These are phyloP conservation scores for Electrophaes corylata DNA, from an alignment of 2,888 invertebrate genomes.

Conservation along the genomic window DNA sequence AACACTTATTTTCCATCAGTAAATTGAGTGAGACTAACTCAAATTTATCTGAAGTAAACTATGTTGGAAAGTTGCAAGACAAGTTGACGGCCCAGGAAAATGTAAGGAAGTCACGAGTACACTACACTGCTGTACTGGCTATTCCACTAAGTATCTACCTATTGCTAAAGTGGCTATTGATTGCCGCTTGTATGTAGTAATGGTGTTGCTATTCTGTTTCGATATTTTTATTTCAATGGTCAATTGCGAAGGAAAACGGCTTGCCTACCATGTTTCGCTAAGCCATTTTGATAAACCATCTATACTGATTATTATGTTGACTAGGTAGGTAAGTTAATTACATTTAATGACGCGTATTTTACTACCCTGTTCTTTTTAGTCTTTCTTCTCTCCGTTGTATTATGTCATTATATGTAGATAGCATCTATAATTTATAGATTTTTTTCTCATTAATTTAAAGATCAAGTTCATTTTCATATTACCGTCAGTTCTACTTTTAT, in stretches of 20 bases:
- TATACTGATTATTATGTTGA: too few species aligned
- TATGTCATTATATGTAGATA: too few species aligned
- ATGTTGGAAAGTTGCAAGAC: conserved; percentile 74
- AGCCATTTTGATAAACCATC: too few species aligned
- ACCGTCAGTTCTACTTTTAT: background rate
- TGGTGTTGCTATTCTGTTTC: conserved; percentile 40
- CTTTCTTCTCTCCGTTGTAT: background rate
- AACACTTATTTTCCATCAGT: conserved; percentile 21
- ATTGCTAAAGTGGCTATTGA: conserved; percentile 59
- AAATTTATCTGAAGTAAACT: conserved; percentile 35
- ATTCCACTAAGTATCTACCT: conserved; percentile 57
- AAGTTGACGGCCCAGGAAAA: conserved; percentile 62
- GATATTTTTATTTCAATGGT: conserved; percentile 23
- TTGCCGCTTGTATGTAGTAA: conserved; percentile 54
- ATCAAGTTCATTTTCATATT: background rate
- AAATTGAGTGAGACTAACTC: conserved; percentile 29
- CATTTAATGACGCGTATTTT: too few species aligned
- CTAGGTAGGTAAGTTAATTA: too few species aligned
- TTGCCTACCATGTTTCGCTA: background rate
- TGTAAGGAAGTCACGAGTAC: conserved; percentile 74
- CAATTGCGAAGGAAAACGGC: background rate
- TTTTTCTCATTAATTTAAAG: background rate
- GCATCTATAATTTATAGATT: background rate
- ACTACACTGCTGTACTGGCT: conserved; percentile 45
- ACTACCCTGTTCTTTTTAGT: background rate